These are phyloP conservation scores for Mungos mungo DNA, from an alignment of 2,113 vertebrate species.

Conservation along the genomic window DNA sequence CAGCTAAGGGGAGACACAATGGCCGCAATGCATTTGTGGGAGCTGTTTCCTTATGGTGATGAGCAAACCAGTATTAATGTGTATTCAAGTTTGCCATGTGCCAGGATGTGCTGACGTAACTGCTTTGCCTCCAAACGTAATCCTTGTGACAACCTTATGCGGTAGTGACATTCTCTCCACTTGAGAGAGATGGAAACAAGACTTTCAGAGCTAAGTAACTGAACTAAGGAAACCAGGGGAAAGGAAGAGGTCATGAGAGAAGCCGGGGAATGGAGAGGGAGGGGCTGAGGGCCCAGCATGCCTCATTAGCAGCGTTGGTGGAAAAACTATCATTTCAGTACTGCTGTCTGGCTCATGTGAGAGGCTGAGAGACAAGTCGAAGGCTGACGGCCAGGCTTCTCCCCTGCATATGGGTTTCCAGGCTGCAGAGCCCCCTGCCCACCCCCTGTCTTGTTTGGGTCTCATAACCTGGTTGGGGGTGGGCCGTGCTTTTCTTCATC, in stretches of 20 bases:
- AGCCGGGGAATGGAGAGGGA: too few species aligned
- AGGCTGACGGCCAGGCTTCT: neutral
- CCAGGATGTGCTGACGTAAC: neutral
- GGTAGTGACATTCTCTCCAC: neutral
- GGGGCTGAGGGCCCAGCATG: neutral
- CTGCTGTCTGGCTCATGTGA: neutral
- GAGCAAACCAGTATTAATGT: neutral
- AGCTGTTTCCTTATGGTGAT: neutral
- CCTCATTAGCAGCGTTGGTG: neutral
- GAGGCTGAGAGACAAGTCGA: too few species aligned
- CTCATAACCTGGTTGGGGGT: neutral
- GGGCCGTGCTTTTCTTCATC: neutral
- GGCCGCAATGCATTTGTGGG: fast-evolving
- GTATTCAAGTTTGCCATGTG: neutral
- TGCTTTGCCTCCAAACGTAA: neutral
- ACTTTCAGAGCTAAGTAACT: neutral
- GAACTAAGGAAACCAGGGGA: neutral
- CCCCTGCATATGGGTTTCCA: fast-evolving
- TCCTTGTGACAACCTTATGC: neutral
- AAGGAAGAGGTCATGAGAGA: neutral
- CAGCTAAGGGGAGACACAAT: neutral
- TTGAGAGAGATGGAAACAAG: constrained; percentile 14
- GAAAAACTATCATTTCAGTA: neutral
- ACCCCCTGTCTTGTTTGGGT: neutral
- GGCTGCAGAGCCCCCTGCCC: neutral